These are phyloP conservation scores for Drosophila neocordata DNA, from an alignment of 1,140 invertebrate genomes.

Conservation along the genomic window DNA sequence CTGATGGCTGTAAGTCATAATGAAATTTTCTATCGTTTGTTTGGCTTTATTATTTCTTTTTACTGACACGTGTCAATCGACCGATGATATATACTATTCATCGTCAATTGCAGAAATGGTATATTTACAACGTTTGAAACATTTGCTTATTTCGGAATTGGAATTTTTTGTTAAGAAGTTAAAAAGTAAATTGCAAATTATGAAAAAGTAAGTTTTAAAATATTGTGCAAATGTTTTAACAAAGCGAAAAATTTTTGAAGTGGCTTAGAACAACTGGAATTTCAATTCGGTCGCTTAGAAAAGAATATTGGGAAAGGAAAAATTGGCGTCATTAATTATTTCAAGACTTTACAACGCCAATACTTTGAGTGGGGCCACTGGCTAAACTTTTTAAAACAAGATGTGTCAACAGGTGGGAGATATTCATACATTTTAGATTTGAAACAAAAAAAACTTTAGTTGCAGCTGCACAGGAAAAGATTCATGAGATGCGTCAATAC, in stretches of 20 bases:
- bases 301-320: background rate
- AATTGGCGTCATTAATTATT: background rate
- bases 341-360: background rate
- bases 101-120: conserved; percentile 7
- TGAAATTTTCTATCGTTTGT: background rate
- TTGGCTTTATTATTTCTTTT: background rate
- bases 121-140: background rate
- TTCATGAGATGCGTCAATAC: background rate
- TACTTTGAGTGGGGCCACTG: conserved; percentile 6
- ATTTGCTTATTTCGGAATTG: background rate
- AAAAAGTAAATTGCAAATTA: background rate
- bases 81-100: background rate
- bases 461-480: background rate
- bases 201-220: conserved; percentile 2
- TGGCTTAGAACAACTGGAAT: background rate
- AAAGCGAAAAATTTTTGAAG: background rate
- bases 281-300: background rate
- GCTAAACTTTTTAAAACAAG: conserved; percentile 1
- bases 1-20: background rate
- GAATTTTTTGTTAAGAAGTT: background rate
- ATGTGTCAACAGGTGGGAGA: background rate
- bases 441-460: background rate
- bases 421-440: background rate
- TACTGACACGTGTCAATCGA: background rate
- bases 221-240: background rate